Percentiles rank a stretch among this genome's conserved stretches.
These are phyloP conservation scores for Montipora efflorescens DNA, from an alignment of 64 coral and sea anemone genomes.

Conservation along the genomic window DNA sequence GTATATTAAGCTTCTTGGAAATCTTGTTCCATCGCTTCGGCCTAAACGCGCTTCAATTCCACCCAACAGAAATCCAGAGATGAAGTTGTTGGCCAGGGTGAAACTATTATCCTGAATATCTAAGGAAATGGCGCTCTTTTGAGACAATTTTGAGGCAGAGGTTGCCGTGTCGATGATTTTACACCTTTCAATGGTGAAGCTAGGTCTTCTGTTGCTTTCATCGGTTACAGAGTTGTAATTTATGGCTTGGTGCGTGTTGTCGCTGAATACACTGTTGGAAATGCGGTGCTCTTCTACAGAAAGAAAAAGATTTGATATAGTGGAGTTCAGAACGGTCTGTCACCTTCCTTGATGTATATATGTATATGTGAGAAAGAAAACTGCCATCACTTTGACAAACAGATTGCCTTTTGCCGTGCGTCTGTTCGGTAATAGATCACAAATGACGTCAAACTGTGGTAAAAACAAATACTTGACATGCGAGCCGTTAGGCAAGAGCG, in stretches of 20 bases:
- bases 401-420: no score
- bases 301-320: neutral
- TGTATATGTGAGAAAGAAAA: no score
- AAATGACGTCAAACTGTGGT: no score
- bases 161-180: neutral
- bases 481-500: no score
- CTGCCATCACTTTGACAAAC: no score
- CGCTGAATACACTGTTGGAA: conserved; percentile 21
- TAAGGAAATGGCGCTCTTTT: neutral
- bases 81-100: conserved; percentile 43
- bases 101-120: conserved; percentile 44
- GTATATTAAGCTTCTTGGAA: conserved; percentile 54
- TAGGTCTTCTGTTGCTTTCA: neutral
- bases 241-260: neutral
- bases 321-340: no score
- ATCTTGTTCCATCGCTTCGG: conserved; percentile 40
- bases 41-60: conserved; percentile 29
- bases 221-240: conserved; percentile 3
- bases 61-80: conserved; percentile 49
- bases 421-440: no score
- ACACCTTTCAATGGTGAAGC: conserved; percentile 2
- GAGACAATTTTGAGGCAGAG: neutral
- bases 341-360: no score
- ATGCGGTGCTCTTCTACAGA: neutral
- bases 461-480: no score